phyloP scores from a whole-genome alignment of 2,888 invertebrate genomes.

The Parasteatoda lunata region DNA sequence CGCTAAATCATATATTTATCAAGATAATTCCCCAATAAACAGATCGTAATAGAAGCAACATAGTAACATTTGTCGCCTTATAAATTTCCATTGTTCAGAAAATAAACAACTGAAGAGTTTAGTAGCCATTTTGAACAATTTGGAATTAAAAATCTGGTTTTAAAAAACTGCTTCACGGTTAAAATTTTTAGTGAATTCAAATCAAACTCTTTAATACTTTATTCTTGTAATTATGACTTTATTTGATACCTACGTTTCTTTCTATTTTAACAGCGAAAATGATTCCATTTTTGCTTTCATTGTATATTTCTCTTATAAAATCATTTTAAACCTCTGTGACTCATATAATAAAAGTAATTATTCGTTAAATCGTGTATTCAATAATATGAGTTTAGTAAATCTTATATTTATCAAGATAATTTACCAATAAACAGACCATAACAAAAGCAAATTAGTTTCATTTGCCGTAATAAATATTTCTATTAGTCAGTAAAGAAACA shows the following conservation, averaged over 20 bases:
- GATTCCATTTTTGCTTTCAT: too few relatives aligned
- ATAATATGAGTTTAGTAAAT: background rate
- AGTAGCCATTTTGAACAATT: background rate
- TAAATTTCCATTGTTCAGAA: constrained; percentile 29
- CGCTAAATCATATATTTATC: background rate
- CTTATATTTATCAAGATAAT: background rate
- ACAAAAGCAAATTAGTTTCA: constrained; percentile 22
- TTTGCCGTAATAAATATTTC: constrained; percentile 28
- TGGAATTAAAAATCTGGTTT: too few relatives aligned
- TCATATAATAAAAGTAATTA: too few relatives aligned
- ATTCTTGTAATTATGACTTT: too few relatives aligned
- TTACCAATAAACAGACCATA: constrained; percentile 11
- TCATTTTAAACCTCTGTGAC: too few relatives aligned
- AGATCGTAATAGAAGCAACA: constrained; percentile 26
- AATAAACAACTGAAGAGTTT: constrained; percentile 28
- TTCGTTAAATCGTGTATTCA: too few relatives aligned
- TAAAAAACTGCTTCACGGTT: background rate
- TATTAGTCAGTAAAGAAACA: constrained; percentile 25
- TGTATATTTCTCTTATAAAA: too few relatives aligned
- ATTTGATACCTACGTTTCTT: too few relatives aligned
- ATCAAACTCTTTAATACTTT: too few relatives aligned
- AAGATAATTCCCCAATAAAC: background rate
- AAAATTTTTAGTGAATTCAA: too few relatives aligned
- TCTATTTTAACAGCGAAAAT: too few relatives aligned
- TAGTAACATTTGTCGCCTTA: constrained; percentile 8